These are phyloP conservation scores for Cepaea nemoralis DNA, from an alignment of 1,140 invertebrate species.

Conservation along the genomic window DNA sequence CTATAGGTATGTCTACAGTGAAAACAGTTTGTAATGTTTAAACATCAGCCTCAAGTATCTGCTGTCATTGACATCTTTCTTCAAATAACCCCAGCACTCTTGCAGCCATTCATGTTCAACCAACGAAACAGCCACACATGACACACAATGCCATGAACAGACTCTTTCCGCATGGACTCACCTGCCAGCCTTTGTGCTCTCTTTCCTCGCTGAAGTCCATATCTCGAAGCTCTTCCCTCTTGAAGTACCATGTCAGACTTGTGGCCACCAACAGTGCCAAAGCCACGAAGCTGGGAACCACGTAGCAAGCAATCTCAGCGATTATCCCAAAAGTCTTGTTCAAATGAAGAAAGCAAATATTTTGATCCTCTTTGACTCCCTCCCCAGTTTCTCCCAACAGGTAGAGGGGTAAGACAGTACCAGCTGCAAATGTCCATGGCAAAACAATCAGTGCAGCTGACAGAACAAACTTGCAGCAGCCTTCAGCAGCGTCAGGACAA, in stretches of 20 bases:
- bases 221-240: slow-evolving; percentile 21
- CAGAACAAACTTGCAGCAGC: slow-evolving; percentile 18
- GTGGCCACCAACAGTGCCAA: slow-evolving; percentile 20
- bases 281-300: background rate
- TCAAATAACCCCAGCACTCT: too few species aligned
- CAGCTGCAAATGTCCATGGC: slow-evolving; percentile 5
- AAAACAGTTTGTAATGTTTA: too few species aligned
- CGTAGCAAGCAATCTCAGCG: background rate
- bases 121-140: too few species aligned
- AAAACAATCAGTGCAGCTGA: background rate
- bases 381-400: slow-evolving; percentile 21
- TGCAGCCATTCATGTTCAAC: too few species aligned
- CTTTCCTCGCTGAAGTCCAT: slow-evolving; percentile 14
- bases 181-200: slow-evolving; percentile 36
- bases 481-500: slow-evolving; percentile 6
- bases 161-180: background rate
- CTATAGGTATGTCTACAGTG: too few species aligned
- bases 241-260: slow-evolving; percentile 5
- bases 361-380: background rate
- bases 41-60: too few species aligned
- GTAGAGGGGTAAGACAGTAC: slow-evolving; percentile 4
- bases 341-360: background rate
- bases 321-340: background rate
- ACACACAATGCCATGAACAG: too few species aligned
- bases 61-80: too few species aligned